phyloP scores from a whole-genome alignment of 2,797 vertebrate species.

The Hemibagrus guttatus region DNA sequence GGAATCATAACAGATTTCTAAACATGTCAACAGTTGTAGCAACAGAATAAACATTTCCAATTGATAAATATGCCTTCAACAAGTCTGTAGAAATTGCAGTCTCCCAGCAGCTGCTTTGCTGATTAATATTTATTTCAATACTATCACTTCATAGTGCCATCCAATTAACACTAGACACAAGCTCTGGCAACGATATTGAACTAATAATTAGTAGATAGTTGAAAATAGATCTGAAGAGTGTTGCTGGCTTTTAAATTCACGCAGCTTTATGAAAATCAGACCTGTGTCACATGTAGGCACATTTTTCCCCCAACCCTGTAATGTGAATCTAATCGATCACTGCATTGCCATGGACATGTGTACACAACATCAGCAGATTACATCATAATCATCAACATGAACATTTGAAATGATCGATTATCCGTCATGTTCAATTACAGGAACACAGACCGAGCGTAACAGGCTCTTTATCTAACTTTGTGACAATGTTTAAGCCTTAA shows the following conservation, averaged over 20 bases:
- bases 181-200: neutral
- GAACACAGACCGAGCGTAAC: neutral
- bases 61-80: neutral
- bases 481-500: neutral
- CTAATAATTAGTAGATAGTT: neutral
- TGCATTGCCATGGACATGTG: conserved; percentile 42
- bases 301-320: neutral
- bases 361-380: conserved; percentile 32
- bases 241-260: neutral
- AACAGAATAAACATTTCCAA: neutral
- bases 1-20: neutral
- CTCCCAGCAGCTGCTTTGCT: conserved; percentile 5
- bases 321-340: conserved; percentile 1
- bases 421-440: neutral
- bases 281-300: neutral
- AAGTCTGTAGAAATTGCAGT: neutral
- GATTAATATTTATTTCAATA: neutral
- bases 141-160: neutral
- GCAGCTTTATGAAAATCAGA: neutral
- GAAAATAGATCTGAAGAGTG: neutral
- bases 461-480: conserved; percentile 4
- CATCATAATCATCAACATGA: conserved; percentile 2
- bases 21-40: neutral
- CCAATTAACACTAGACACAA: neutral
- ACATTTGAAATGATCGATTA: neutral